Evolutionary conservation across 2,888 invertebrate species (phyloP).

Genomic region (Thelaira solivaga): DNA sequence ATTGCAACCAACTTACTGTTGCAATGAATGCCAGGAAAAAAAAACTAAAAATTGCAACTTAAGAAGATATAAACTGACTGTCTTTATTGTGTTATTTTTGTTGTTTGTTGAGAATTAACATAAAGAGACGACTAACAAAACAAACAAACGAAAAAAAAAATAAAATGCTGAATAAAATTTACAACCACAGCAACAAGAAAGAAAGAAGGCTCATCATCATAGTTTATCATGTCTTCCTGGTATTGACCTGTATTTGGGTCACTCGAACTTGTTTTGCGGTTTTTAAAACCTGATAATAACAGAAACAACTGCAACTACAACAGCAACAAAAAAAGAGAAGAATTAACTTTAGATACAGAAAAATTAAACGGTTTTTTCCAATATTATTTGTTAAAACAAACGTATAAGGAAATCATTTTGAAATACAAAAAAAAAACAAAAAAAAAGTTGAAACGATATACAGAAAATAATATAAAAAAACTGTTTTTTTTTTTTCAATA

Average conservation of each 20-base stretch:
- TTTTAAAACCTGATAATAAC: conserved; percentile 48
- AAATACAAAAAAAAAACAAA: neutral
- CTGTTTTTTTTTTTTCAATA: no score
- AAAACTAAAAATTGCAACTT: conserved; percentile 20
- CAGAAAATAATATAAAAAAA: no score
- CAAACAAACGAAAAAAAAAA: no score
- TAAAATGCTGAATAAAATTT: conserved; percentile 7
- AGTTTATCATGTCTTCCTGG: conserved; percentile 67
- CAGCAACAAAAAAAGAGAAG: conserved; percentile 1
- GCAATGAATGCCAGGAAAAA: neutral
- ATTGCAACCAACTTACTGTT: neutral
- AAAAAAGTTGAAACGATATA: neutral
- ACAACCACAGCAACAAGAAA: conserved; percentile 28
- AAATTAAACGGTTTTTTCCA: conserved; percentile 29
- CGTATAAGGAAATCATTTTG: conserved; percentile 14
- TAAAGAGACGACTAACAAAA: conserved; percentile 11
- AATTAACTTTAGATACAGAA: conserved; percentile 23
- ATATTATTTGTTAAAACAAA: conserved; percentile 32
- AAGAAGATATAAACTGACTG: neutral
- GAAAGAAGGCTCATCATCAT: conserved; percentile 60
- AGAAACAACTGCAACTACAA: conserved; percentile 27
- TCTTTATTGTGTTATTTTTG: neutral
- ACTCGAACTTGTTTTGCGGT: conserved; percentile 67
- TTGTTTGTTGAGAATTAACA: conserved; percentile 10
- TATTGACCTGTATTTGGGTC: conserved; percentile 74